Evolutionary conservation across 2,797 vertebrate species (phyloP).

Genomic region (Rhodeus uyekii): DNA sequence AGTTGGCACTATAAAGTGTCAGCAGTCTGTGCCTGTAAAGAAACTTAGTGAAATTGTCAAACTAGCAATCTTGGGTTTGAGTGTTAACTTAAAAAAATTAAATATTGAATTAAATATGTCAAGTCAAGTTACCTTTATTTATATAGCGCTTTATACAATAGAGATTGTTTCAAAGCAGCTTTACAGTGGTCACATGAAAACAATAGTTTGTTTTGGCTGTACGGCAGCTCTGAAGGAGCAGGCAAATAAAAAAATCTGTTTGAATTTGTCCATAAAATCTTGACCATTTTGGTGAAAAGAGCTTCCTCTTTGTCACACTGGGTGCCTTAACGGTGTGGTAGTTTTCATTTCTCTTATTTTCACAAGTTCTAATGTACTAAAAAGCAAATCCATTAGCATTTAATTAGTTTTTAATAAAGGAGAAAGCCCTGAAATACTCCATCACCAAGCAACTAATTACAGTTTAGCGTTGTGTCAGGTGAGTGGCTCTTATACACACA

Average conservation of each 20-base stretch:
- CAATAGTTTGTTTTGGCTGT: too few relatives aligned
- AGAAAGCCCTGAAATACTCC: not conserved
- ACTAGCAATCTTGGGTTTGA: not conserved
- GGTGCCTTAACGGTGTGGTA: not conserved
- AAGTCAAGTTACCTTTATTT: too few relatives aligned
- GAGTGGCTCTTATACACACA: not conserved
- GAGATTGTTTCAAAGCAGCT: too few relatives aligned
- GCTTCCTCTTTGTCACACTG: not conserved
- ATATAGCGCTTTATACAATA: too few relatives aligned
- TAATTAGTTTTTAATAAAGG: slow-evolving; percentile 6
- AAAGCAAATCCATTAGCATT: slow-evolving; percentile 23
- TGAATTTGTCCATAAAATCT: not conserved
- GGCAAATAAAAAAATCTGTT: too few relatives aligned
- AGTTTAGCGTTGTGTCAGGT: not conserved
- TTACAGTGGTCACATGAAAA: too few relatives aligned
- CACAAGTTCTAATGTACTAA: not conserved
- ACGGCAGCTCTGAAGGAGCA: too few relatives aligned
- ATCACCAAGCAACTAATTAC: not conserved
- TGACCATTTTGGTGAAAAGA: not conserved
- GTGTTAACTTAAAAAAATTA: not conserved
- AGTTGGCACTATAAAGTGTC: not conserved
- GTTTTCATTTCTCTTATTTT: not conserved
- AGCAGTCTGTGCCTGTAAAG: not conserved
- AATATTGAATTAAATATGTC: not conserved
- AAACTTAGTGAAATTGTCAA: not conserved